Base-by-base conservation (phyloP, 2,797 vertebrate genomes). In the Thaleichthys pacificus region DNA sequence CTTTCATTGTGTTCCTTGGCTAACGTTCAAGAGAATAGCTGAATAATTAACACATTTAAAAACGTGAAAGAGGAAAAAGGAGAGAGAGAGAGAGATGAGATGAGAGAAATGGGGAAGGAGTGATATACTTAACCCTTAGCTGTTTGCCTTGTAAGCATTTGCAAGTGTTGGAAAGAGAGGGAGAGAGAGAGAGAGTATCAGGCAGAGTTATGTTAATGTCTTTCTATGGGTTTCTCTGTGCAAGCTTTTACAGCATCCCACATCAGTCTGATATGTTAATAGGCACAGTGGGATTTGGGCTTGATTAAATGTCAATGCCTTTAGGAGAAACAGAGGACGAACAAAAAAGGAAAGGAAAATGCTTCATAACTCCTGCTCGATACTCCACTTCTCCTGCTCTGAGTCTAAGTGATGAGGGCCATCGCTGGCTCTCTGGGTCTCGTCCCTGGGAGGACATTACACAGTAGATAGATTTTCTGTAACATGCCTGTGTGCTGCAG, bases 301-400 rank as follows among this genome's bases (percentile, higher is more conserved):
- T 89, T 92, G 89, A 92, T 91, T 91, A 92, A 91, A 91, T 91
- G 90, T 90, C 87, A 89, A 86, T 87, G 88, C 87, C 89, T 88
- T 75, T 70, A 87, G 87, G 87, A 68, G 74, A 68, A 69, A 76
- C 71, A 28, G 74, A 12, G 49, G 49, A 72, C 73, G 19, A n/a
- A 35, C 24, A 49, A 56, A 47, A 58, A n/a, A 61, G 38, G 72
- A 28, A 19, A 70, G 77, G 22, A 66, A 77, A 80, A 71, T 47
- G 14, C 12, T 47, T 47, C 42, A 47, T 47, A 47, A 47, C 42
- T 47, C 42, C 9, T 47, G 42, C 42, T 47, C 42, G 14, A 11
- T 47, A 47, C 15, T 17, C 51, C 51, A n/a, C 17, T 5, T 19
- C n/a, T 28, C 14, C 9, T 78, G 77, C 84, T 83, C 77, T 77